A percentile compares a stretch with the other conserved stretches of the same genome.
Evolutionary conservation across 2,888 invertebrate species (phyloP).

Genomic region (Yponomeuta plumbellus): DNA sequence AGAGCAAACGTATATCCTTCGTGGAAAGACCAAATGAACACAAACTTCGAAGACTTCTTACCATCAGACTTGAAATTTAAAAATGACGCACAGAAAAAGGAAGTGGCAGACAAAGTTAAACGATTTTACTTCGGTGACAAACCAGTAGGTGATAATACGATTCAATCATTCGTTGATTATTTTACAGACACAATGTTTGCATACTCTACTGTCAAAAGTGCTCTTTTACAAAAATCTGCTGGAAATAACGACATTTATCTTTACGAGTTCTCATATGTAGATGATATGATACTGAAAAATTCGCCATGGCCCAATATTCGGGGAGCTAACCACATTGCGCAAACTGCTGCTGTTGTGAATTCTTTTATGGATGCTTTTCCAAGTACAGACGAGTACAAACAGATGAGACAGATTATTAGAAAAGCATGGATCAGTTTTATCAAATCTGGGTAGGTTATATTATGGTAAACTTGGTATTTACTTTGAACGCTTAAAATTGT

Average conservation of each 20-base stretch:
- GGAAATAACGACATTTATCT: conserved; percentile 14
- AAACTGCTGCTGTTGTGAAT: not conserved
- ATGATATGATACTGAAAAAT: not conserved
- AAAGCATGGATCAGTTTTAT: conserved; percentile 32
- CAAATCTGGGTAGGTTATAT: conserved; percentile 22
- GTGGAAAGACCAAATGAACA: conserved; percentile 21
- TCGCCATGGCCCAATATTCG: not conserved
- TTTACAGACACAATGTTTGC: conserved; percentile 13
- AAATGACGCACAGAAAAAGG: conserved; percentile 14
- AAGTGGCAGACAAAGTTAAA: conserved; percentile 7
- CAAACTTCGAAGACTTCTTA: conserved; percentile 20
- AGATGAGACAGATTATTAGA: conserved; percentile 32
- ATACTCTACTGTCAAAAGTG: conserved; percentile 3
- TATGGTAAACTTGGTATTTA: too few relatives aligned
- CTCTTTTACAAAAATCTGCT: not conserved
- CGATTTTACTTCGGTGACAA: conserved; percentile 11
- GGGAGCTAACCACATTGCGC: conserved; percentile 3
- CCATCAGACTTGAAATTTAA: conserved; percentile 21
- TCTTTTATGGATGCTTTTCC: not conserved
- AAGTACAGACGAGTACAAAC: conserved; percentile 25
- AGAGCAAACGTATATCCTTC: conserved; percentile 16
- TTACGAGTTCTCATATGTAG: conserved; percentile 8
- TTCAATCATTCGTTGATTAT: conserved; percentile 11
- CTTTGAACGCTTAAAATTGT: too few relatives aligned
- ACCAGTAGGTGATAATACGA: not conserved